Evolutionary conservation across 1,140 invertebrate species (phyloP).

Genomic region (Diabrotica virgifera): DNA sequence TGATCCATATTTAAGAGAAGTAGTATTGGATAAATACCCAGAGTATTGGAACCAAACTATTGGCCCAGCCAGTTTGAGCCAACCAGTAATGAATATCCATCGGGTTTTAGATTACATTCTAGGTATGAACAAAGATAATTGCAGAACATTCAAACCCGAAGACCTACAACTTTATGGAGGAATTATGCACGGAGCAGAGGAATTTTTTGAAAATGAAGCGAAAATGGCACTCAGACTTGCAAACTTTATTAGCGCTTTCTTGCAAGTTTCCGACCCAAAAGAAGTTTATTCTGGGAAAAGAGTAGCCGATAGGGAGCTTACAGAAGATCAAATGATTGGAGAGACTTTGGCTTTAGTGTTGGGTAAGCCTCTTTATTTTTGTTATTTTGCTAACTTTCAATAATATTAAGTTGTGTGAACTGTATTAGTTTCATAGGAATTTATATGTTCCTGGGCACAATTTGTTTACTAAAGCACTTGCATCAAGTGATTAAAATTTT

Average conservation of each 20-base stretch:
- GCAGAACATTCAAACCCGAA: slow-evolving; percentile 64
- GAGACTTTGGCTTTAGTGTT: slow-evolving; percentile 88
- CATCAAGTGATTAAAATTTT: too few species aligned
- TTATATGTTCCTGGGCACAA: too few species aligned
- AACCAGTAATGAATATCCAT: slow-evolving; percentile 70
- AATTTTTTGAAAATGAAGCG: slow-evolving; percentile 91
- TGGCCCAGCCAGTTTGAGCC: slow-evolving; percentile 63
- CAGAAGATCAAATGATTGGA: slow-evolving; percentile 92
- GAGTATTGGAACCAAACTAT: slow-evolving; percentile 68
- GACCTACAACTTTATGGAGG: slow-evolving; percentile 78
- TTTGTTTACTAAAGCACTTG: too few species aligned
- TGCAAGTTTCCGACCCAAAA: slow-evolving; percentile 89
- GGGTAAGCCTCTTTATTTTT: slow-evolving; percentile 14
- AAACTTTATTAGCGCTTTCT: slow-evolving; percentile 92
- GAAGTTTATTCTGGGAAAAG: slow-evolving; percentile 92
- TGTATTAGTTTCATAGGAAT: too few species aligned
- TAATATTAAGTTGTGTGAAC: too few species aligned
- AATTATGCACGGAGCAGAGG: slow-evolving; percentile 78
- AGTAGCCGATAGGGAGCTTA: slow-evolving; percentile 81
- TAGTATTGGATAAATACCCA: slow-evolving; percentile 69
- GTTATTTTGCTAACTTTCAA: too few species aligned
- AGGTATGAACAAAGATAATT: slow-evolving; percentile 69
- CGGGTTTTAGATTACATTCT: slow-evolving; percentile 73
- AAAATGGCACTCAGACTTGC: slow-evolving; percentile 91
- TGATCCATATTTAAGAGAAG: slow-evolving; percentile 62